Evolutionary conservation across 2,888 invertebrate species (phyloP).

Genomic region (Anodontia alba): DNA sequence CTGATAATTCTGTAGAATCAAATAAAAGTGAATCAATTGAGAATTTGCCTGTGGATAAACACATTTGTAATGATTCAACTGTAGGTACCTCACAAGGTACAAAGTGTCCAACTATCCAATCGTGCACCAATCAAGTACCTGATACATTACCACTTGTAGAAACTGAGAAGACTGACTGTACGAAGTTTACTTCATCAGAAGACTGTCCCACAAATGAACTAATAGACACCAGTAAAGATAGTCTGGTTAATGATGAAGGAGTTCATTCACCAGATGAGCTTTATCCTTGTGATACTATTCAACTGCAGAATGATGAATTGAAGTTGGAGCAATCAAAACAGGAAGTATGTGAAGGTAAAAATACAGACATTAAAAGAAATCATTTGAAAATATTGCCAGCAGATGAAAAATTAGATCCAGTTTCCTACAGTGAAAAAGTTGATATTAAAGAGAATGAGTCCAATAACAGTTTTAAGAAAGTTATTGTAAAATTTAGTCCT

Average conservation of each 20-base stretch:
- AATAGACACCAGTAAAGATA: neutral
- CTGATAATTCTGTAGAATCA: neutral
- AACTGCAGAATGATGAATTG: no score
- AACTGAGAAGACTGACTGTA: neutral
- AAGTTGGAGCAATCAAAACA: no score
- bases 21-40: neutral
- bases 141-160: no score
- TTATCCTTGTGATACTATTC: neutral
- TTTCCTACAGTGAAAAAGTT: no score
- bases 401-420: no score
- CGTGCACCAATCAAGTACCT: no score
- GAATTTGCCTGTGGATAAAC: neutral
- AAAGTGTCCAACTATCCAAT: no score
- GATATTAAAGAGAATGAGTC: no score
- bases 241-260: neutral
- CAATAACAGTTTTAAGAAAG: neutral
- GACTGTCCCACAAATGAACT: neutral
- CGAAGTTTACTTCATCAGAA: neutral
- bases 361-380: no score
- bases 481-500: slow-evolving; percentile 28
- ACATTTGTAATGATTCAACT: neutral
- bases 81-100: no score
- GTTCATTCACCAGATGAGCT: slow-evolving; percentile 19
- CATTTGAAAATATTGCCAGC: no score
- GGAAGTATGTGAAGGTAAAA: no score